phyloP scores from a whole-genome alignment of 2,888 invertebrate genomes.

The Pseudeuparius sepicola region DNA sequence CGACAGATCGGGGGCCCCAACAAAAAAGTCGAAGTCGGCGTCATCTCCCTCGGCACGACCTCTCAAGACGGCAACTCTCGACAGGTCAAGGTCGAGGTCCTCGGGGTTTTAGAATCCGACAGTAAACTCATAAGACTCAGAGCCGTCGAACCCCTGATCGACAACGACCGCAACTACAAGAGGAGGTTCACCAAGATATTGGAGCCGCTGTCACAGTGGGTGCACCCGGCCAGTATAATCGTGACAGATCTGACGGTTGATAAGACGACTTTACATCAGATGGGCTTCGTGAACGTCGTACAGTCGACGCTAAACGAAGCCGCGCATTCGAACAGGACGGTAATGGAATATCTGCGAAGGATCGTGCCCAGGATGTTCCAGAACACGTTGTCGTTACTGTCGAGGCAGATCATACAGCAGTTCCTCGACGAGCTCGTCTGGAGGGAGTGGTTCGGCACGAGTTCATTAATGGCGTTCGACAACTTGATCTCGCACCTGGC shows the following conservation, averaged over 20 bases:
- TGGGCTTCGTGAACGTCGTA: constrained; percentile 70
- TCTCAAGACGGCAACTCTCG: constrained; percentile 55
- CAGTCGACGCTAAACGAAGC: constrained; percentile 47
- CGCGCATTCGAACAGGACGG: constrained; percentile 38
- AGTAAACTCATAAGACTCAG: constrained; percentile 65
- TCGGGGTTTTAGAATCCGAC: constrained; percentile 69
- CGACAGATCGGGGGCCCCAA: constrained; percentile 62
- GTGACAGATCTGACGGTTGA: constrained; percentile 79
- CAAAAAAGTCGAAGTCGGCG: constrained; percentile 65
- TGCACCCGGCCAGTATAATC: constrained; percentile 64
- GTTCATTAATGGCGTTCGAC: constrained; percentile 69
- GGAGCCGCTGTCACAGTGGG: constrained; percentile 69
- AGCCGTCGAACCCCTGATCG: constrained; percentile 73
- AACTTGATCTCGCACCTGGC: constrained; percentile 69
- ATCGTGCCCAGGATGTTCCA: constrained; percentile 88
- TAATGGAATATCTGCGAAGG: constrained; percentile 79
- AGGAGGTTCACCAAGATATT: constrained; percentile 72
- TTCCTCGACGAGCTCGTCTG: constrained; percentile 81
- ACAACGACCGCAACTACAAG: constrained; percentile 69
- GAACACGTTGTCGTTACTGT: constrained; percentile 72
- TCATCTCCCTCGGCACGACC: constrained; percentile 80
- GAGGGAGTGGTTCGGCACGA: constrained; percentile 76
- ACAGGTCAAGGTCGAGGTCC: constrained; percentile 78
- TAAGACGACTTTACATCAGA: constrained; percentile 60
- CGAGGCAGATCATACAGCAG: constrained; percentile 75